A percentile compares a stretch with the other conserved stretches of the same genome.
phyloP scores from a whole-genome alignment of 1,140 invertebrate genomes.

The Bombus confusus region DNA sequence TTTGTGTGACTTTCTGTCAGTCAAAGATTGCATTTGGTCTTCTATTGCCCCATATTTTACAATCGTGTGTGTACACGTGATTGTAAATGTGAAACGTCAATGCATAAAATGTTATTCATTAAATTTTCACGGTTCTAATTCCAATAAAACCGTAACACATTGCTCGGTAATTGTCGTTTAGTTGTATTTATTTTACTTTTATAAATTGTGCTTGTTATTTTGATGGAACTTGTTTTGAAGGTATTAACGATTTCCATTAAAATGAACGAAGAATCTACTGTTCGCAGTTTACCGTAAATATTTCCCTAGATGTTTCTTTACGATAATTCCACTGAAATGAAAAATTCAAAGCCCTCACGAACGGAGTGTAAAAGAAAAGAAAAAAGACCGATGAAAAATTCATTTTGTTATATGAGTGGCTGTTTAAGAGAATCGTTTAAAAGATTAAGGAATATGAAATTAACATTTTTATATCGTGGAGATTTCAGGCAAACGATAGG shows the following conservation, averaged over 20 bases:
- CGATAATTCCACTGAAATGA: background rate
- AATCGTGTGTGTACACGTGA: no score
- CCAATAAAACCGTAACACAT: background rate
- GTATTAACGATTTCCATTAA: no score
- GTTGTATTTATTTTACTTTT: background rate
- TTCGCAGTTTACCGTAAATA: background rate
- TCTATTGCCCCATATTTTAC: no score
- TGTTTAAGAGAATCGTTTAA: background rate
- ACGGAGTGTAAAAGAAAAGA: no score
- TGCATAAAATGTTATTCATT: background rate
- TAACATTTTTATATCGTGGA: constrained; percentile 17
- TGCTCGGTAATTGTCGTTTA: background rate
- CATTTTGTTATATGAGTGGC: background rate
- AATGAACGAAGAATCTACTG: no score
- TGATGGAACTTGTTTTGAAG: background rate
- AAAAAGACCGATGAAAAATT: no score
- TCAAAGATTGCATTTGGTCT: no score
- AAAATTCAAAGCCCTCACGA: background rate
- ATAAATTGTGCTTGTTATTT: background rate
- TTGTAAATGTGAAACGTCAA: background rate
- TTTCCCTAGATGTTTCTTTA: background rate
- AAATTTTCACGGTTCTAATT: background rate
- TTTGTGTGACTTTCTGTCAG: no score
- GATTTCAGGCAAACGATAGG: background rate
- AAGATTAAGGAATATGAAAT: constrained; percentile 16